Evolutionary conservation across 2,888 invertebrate species (phyloP).

Genomic region (Pseudanteris insignis): DNA sequence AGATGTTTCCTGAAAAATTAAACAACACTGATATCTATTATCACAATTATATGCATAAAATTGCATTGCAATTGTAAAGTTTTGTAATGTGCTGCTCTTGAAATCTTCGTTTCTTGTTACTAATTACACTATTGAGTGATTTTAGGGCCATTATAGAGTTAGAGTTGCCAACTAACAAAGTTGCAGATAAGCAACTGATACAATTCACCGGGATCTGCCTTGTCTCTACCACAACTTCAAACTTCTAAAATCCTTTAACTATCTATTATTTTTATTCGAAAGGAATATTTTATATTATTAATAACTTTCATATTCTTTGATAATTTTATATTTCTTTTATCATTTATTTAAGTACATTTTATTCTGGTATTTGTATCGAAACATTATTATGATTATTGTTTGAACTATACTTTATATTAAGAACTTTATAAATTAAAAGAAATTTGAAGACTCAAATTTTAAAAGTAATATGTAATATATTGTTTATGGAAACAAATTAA

Average conservation of each 20-base stretch:
- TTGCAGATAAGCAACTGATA: slow-evolving; percentile 63
- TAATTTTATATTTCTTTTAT: neutral
- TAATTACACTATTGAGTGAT: slow-evolving; percentile 65
- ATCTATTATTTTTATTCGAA: neutral
- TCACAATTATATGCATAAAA: neutral
- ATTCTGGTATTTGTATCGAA: too few relatives aligned
- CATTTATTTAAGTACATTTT: neutral
- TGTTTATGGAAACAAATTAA: too few relatives aligned
- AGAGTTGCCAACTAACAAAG: slow-evolving; percentile 65
- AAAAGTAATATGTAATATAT: too few relatives aligned
- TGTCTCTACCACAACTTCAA: slow-evolving; percentile 54
- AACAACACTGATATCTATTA: slow-evolving; percentile 14
- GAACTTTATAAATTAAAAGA: too few relatives aligned
- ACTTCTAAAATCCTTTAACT: neutral
- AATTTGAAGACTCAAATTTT: too few relatives aligned
- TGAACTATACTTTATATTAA: too few relatives aligned
- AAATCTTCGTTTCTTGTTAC: slow-evolving; percentile 57
- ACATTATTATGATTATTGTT: neutral
- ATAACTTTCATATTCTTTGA: slow-evolving; percentile 27
- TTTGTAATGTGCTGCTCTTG: slow-evolving; percentile 27
- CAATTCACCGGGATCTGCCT: slow-evolving; percentile 61
- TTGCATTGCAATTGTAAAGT: too few relatives aligned
- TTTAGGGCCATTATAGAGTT: slow-evolving; percentile 64
- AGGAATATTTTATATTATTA: neutral
- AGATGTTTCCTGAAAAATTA: slow-evolving; percentile 8